phyloP scores from a whole-genome alignment of 2,888 invertebrate species.

The Drosophila paucipuncta region DNA sequence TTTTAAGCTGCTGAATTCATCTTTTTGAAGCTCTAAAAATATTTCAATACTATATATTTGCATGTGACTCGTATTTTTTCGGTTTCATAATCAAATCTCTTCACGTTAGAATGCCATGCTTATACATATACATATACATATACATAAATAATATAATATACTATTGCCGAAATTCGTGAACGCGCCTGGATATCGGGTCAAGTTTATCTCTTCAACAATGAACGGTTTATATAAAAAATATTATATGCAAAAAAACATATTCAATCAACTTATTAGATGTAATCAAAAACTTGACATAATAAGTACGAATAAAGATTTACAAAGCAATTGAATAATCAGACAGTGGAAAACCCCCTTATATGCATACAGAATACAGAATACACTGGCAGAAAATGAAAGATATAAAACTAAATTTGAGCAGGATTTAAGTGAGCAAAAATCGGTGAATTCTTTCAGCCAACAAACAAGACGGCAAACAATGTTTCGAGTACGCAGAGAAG shows the following conservation, averaged over 20 bases:
- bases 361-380: not conserved
- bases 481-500: not conserved
- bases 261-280: slow-evolving; percentile 31
- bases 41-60: not conserved
- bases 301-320: slow-evolving; percentile 45
- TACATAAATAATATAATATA: not conserved
- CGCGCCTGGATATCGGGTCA: not conserved
- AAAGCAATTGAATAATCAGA: slow-evolving; percentile 53
- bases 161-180: not conserved
- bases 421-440: not conserved
- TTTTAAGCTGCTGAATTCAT: not conserved
- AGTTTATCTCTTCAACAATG: not conserved
- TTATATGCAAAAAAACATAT: slow-evolving; percentile 13
- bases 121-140: no score
- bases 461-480: not conserved
- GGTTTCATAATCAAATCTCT: not conserved
- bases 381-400: slow-evolving; percentile 7
- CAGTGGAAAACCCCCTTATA: slow-evolving; percentile 23
- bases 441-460: not conserved
- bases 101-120: not conserved
- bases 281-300: slow-evolving; percentile 49
- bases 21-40: not conserved
- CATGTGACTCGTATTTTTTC: not conserved
- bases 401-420: slow-evolving; percentile 9
- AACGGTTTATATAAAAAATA: slow-evolving; percentile 7